Base-by-base conservation (phyloP, 2,888 invertebrate species). In the Perizoma flavofasciatum region DNA sequence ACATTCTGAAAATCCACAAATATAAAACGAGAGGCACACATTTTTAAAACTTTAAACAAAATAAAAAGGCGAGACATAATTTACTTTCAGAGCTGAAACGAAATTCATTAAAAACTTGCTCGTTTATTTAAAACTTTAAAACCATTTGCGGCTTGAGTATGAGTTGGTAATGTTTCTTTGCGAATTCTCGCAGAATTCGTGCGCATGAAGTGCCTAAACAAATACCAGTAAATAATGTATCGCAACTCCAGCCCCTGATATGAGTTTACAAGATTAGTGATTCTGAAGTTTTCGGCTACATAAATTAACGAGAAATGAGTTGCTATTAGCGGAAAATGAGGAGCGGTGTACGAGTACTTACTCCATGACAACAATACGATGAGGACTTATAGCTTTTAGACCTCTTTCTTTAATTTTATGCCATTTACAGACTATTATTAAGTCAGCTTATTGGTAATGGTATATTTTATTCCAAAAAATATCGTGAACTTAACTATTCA, bases 171-270 rank as follows among this genome's bases (percentile, higher is more conserved):
- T 49, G 59, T 54, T 59, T 51, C 58, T 64, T 57, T 22, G 40
- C 43, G 22, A 58, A 61, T 48, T 44, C 34, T 46, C 53, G 33
- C 47, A 55, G 52, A 61, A 43, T 52, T 49, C 45, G 45, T 47
- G 60, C 49, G 49, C 54, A 57, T 61, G 54, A 61, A 61, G 54
- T 50, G 51, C 52, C 58, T 48, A 49, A 59, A 61, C 58, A 58
- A 66, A 63, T 59, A 58, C n/a, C 54, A 51, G 54, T 61, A 61
- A 66, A 66, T 66, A 63, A 61, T 63, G 43, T 50, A 66, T 59
- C 45, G 48, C 43, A 59, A 59, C 55, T 59, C 41, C 53, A 37
- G 45, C 49, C 47, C 49, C 49, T 62, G 61, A 65, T 59, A 63
- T 60, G 48, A 60, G 64, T 63, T 58, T 6, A 49, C 49, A 51